Base-by-base conservation (phyloP, 2,113 vertebrate species). In the Xenopus laevis region DNA sequence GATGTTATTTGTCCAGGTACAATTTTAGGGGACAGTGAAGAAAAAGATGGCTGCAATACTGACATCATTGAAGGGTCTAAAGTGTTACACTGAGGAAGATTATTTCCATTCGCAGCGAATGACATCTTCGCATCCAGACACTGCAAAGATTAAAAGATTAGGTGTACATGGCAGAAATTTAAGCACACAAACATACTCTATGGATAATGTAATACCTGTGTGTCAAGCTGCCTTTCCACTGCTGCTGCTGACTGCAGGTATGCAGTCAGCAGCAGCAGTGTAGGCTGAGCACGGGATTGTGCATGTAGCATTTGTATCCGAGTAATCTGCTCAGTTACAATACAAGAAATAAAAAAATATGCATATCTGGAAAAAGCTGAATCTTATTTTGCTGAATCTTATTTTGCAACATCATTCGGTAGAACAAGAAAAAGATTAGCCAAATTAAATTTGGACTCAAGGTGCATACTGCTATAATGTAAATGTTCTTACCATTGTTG, bases 211-310 rank as follows among this genome's bases (percentile, higher is more conserved):
- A 20, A 40, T 82, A 91, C 85, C 83, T 90, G 89, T 82, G 92
- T 83, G 82, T 86, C 84, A 61, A 88, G 90, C 81, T 90, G 89
- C 65, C 86, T 81, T 79, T 85, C 79, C 84, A 84, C 82, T 81
- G 87, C 83, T 46, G 13, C 46, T n/a, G 86, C 88, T 75, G 89
- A 79, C 81, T 91, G 91, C 33, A 89, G 79, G 82, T 89, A 87
- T 83, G 89, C 78, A 72, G 84, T 68, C 71, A 75, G 23, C 23
- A 27, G 23, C 23, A 27, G 23, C 23, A 27, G 23, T 27, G 23
- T 79, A 73, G 89, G 83, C 78, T 87, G 88, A 82, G 87, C 82
- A 81, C 89, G 83, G 21, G 79, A 82, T 82, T 90, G 89, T 72
- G 86, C 72, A 68, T 89, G 84, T 62, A 84, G 82, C 79, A 86